These are phyloP conservation scores for Lysandra bellargus DNA, from an alignment of 2,888 invertebrate species.

Conservation along the genomic window DNA sequence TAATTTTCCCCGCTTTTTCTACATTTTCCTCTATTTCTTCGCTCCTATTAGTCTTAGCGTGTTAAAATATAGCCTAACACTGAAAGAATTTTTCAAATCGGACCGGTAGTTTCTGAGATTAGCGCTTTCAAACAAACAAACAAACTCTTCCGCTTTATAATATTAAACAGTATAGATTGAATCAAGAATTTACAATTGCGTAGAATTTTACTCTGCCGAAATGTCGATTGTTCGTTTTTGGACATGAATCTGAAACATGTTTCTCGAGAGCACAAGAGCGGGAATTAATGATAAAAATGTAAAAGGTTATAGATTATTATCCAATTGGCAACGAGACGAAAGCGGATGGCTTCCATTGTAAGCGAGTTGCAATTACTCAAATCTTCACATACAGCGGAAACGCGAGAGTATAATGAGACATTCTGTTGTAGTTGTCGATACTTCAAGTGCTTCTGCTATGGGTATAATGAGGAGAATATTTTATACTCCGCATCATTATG, in stretches of 20 bases:
- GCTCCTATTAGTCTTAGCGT: too few relatives aligned
- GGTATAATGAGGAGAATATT: background rate
- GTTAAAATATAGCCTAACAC: too few relatives aligned
- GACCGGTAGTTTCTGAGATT: too few relatives aligned
- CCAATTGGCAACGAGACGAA: slow-evolving; percentile 22
- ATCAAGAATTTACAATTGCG: background rate
- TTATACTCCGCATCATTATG: background rate
- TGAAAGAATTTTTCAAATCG: too few relatives aligned
- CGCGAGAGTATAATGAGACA: slow-evolving; percentile 1
- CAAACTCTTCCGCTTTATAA: too few relatives aligned
- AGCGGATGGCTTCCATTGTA: slow-evolving; percentile 17
- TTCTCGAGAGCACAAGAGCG: background rate
- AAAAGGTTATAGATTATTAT: background rate
- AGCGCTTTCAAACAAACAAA: too few relatives aligned
- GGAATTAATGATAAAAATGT: background rate
- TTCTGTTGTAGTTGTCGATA: slow-evolving; percentile 4
- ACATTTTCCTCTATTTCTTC: too few relatives aligned
- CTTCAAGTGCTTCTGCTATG: background rate
- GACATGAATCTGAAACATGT: background rate
- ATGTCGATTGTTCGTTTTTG: background rate
- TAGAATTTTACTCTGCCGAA: background rate
- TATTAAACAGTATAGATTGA: background rate
- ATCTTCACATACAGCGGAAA: background rate
- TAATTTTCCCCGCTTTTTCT: too few relatives aligned
- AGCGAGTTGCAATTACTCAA: slow-evolving; percentile 20